Evolutionary conservation across 2,113 vertebrate genomes (phyloP), one percentile per base, ranked within the genome.

Genomic region (Peucedramus taeniatus): DNA sequence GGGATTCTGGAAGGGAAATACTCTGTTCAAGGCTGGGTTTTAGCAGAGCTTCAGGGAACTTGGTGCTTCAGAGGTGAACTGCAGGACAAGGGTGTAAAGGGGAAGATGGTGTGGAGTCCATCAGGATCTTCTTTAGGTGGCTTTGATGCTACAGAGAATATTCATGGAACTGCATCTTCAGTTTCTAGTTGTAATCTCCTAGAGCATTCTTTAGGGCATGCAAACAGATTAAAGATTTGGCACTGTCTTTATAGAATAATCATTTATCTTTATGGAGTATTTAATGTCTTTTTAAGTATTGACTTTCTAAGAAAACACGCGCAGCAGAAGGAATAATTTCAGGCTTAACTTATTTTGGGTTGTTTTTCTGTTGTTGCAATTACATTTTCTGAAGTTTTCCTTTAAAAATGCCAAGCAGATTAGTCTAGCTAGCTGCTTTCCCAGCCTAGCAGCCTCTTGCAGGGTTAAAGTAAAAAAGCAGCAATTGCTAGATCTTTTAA

Each of bases 391-490:
- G 31, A n/a, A 40, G 37, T 69, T 95, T 77, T 76, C 47, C 69
- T 75, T 94, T 59, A 7, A 40, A 72, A 91, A 42, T 53, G 71
- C 83, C 64, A 60, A 83, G 39, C 33, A 42, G 74, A n/a, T 86
- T 70, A 56, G 40, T 37, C 45, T 60, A 56, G 84, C 51, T 49
- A 50, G 64, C 54, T 72, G 6, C 76, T 93, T 95, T 65, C 80
- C 40, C 61, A 50, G 72, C 15, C 85, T 22, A 60, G 54, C 83
- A 90, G 85, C 66, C 66, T 83, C 83, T 91, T 92, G 87, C 91
- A 96, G 93, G 93, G 93, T 97, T 97, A 96, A 96, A 94, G 23
- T 20, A 14, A 83, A 96, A 97, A 90, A 95, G 86, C 84, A 89
- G 47, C 74, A 88, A 72, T 84, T 87, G 80, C 69, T 64, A 45